Evolutionary conservation across 2,797 vertebrate genomes (phyloP).

Genomic region (Lindbergichthys nudifrons): DNA sequence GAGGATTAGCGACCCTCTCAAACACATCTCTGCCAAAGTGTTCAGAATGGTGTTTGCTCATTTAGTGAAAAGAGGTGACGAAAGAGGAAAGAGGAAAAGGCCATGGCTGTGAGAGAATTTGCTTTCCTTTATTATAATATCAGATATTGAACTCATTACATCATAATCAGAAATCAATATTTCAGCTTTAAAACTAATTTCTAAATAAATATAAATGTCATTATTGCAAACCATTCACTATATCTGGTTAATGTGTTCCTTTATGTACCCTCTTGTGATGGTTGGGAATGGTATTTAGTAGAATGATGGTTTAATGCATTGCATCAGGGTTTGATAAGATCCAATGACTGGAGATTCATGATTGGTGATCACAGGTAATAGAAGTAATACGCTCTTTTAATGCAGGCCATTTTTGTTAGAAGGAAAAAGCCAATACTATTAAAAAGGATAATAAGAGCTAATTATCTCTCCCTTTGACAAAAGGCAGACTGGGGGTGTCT

Average conservation of each 20-base stretch:
- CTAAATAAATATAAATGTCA: constrained; percentile 5
- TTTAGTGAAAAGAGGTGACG: constrained; percentile 39
- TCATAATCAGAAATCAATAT: background rate
- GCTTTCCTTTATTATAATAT: background rate
- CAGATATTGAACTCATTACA: background rate
- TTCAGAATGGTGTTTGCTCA: constrained; percentile 43
- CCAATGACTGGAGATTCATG: constrained; percentile 40
- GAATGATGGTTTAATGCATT: constrained; percentile 24
- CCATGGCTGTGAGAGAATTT: background rate
- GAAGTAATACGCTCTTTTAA: constrained; percentile 53
- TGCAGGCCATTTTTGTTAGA: constrained; percentile 34
- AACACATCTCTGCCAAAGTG: constrained; percentile 52
- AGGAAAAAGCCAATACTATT: constrained; percentile 31
- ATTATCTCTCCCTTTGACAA: constrained; percentile 41
- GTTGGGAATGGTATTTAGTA: constrained; percentile 45
- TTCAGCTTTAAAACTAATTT: background rate
- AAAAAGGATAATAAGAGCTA: constrained; percentile 50
- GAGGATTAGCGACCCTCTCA: constrained; percentile 61
- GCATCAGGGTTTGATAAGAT: constrained; percentile 41
- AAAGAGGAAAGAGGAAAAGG: constrained; percentile 1
- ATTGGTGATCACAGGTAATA: constrained; percentile 48
- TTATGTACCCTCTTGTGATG: constrained; percentile 9
- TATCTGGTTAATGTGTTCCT: constrained; percentile 37
- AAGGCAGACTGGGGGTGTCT: constrained; percentile 2
- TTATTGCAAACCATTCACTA: constrained; percentile 14